Conservation (phyloP, 1,140 invertebrate genomes). For the Tenebrio molitor region DNA sequence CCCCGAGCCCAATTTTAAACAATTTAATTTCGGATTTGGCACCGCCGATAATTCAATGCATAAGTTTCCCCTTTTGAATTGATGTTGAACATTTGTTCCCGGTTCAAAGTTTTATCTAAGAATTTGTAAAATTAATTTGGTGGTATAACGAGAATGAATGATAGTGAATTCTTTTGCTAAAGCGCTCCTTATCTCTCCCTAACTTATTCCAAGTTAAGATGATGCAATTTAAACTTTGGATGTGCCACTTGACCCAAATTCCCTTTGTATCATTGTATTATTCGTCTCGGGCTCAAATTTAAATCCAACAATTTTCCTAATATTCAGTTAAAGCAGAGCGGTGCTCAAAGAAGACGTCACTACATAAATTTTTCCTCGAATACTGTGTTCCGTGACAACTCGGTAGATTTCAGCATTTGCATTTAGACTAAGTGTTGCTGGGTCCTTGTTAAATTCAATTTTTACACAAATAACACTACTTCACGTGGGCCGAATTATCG, state of each 20-base stretch:
- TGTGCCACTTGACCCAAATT: conserved; percentile 57
- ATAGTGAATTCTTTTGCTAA: conserved; percentile 54
- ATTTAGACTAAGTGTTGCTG: conserved; percentile 21
- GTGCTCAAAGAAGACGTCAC: conserved; percentile 29
- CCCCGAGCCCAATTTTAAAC: too few relatives aligned
- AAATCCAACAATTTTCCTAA: conserved; percentile 47
- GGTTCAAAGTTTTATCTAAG: conserved; percentile 53
- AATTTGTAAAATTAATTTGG: conserved; percentile 58
- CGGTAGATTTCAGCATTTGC: conserved; percentile 20
- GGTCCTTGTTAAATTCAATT: not conserved
- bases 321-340: conserved; percentile 34
- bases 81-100: conserved; percentile 50
- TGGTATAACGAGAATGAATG: conserved; percentile 54
- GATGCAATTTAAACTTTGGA: conserved; percentile 57
- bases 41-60: conserved; percentile 27
- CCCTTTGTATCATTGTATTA: conserved; percentile 53
- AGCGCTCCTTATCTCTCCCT: conserved; percentile 53
- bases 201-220: conserved; percentile 54
- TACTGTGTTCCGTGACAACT: conserved; percentile 24
- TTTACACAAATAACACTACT: conserved; percentile 10
- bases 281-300: conserved; percentile 50
- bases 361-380: conserved; percentile 37
- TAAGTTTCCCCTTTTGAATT: conserved; percentile 44
- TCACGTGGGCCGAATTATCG: conserved; percentile 18
- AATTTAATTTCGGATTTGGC: conserved; percentile 34